phyloP scores from a whole-genome alignment of 2,888 invertebrate species.

The Neuroscelio doddi region DNA sequence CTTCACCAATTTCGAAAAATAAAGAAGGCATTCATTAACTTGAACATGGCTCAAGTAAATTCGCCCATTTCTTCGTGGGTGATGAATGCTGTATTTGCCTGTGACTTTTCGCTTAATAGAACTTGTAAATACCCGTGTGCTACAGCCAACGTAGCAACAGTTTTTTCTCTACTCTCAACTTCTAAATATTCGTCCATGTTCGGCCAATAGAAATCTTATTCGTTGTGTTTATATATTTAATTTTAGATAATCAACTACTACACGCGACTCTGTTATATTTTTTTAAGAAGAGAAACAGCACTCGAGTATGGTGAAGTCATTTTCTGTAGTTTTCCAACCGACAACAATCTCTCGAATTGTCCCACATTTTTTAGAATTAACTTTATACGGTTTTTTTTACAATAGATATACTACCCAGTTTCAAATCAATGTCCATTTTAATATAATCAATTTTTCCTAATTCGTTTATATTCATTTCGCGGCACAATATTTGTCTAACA shows the following conservation, averaged over 20 bases:
- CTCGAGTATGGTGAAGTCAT: constrained; percentile 40
- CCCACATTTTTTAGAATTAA: constrained; percentile 20
- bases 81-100: constrained; percentile 42
- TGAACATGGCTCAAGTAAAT: constrained; percentile 53
- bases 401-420: constrained; percentile 11
- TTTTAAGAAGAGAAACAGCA: constrained; percentile 40
- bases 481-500: too few relatives aligned
- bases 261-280: constrained; percentile 40
- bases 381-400: constrained; percentile 23
- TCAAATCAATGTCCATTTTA: constrained; percentile 23
- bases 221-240: constrained; percentile 32
- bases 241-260: constrained; percentile 44
- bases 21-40: constrained; percentile 54
- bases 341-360: constrained; percentile 30
- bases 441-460: too few relatives aligned
- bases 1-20: constrained; percentile 49
- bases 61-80: constrained; percentile 51
- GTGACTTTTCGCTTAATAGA: constrained; percentile 30
- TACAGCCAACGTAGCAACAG: constrained; percentile 13
- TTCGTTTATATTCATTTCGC: too few relatives aligned
- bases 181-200: constrained; percentile 40
- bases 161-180: constrained; percentile 1
- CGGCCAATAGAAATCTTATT: constrained; percentile 29
- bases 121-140: constrained; percentile 44
- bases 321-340: constrained; percentile 36